Evolutionary conservation across 2,113 vertebrate species (phyloP).

Genomic region (Lichenostomus cassidix): DNA sequence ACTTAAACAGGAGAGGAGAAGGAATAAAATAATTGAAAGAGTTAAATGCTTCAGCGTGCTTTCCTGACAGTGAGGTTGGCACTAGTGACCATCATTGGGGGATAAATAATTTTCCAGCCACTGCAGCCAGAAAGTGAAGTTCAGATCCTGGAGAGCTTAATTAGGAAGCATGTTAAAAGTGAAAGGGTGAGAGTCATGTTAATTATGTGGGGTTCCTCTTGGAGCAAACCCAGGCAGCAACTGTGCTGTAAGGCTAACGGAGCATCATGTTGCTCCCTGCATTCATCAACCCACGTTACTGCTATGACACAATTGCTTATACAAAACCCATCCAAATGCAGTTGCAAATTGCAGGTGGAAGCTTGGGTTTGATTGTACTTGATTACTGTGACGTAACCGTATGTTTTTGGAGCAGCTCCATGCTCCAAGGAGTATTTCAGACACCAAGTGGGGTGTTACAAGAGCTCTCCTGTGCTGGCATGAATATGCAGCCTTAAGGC

Average conservation of each 20-base stretch:
- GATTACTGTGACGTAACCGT: neutral
- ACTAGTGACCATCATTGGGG: slow-evolving; percentile 23
- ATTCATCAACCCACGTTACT: neutral
- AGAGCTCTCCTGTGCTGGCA: neutral
- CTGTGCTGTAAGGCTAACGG: neutral
- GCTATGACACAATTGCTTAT: neutral
- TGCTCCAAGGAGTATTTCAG: neutral
- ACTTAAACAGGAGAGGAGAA: neutral
- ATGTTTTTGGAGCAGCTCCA: neutral
- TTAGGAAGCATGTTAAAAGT: slow-evolving; percentile 71
- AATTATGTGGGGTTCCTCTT: slow-evolving; percentile 66
- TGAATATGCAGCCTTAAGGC: neutral
- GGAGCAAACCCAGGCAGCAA: slow-evolving; percentile 30
- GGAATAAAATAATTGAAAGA: neutral
- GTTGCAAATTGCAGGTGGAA: neutral
- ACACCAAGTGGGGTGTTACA: neutral
- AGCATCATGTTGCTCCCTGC: neutral
- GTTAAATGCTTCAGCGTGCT: neutral
- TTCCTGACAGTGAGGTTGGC: slow-evolving; percentile 49
- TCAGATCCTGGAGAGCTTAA: slow-evolving; percentile 70
- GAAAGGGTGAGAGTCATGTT: slow-evolving; percentile 69
- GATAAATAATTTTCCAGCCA: slow-evolving; percentile 67
- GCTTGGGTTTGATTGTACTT: neutral
- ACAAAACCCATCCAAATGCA: neutral
- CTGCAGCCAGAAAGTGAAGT: slow-evolving; percentile 57